phyloP scores from a whole-genome alignment of 30 jellyfish, hydroid and myxozoan species.

The Chrysaora quinquecirrha region DNA sequence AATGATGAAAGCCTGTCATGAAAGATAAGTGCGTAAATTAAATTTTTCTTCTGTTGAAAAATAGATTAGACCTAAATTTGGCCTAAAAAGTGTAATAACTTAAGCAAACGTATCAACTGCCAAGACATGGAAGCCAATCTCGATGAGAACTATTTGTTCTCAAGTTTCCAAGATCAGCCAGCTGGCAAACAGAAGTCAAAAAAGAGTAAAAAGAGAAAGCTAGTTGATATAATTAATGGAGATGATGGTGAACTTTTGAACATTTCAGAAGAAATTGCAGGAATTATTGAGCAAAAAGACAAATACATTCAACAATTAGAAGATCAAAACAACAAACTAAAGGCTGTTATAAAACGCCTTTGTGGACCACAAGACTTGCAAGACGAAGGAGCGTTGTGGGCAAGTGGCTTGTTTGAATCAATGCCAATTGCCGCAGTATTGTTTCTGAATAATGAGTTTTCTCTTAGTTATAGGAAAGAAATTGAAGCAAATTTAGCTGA shows the following conservation, averaged over 20 bases:
- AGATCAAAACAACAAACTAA: constrained; percentile 86
- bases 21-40: no score
- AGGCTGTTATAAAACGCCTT: constrained; percentile 89
- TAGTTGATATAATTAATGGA: background rate
- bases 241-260: constrained; percentile 25
- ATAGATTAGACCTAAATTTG: no score
- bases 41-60: no score
- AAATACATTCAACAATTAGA: constrained; percentile 86
- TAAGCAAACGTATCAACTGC: no score
- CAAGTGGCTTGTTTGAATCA: constrained; percentile 31
- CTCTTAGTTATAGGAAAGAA: constrained; percentile 72
- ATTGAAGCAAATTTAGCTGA: constrained; percentile 55
- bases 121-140: constrained; percentile 38
- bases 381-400: constrained; percentile 27
- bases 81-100: no score
- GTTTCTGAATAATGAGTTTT: constrained; percentile 73
- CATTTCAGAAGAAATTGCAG: constrained; percentile 42
- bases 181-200: constrained; percentile 43
- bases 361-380: constrained; percentile 90
- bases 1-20: no score
- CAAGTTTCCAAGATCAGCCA: constrained; percentile 69
- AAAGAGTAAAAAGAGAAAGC: constrained; percentile 49
- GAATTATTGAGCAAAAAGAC: constrained; percentile 55
- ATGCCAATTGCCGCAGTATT: constrained; percentile 93
- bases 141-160: constrained; percentile 83